Evolutionary conservation across 1,140 invertebrate genomes (phyloP).

Genomic region (Drosophila nigromelanica): DNA sequence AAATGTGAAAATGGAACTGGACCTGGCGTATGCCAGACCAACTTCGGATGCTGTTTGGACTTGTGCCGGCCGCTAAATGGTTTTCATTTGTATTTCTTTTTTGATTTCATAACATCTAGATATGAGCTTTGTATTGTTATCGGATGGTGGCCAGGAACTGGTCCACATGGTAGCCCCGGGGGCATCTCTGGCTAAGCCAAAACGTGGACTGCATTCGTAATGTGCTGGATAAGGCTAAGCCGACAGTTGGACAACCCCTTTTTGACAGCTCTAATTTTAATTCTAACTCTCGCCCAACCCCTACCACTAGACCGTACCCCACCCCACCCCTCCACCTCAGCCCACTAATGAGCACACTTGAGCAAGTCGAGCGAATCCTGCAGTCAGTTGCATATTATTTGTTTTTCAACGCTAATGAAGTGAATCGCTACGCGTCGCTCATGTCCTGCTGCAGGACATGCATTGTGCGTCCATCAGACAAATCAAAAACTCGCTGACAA

Average conservation of each 20-base stretch:
- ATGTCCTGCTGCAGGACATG: conserved; percentile 66
- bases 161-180: conserved; percentile 18
- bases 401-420: conserved; percentile 70
- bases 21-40: conserved; percentile 7
- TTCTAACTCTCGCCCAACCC: not conserved
- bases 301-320: not conserved
- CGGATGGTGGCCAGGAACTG: conserved; percentile 40
- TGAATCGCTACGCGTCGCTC: conserved; percentile 28
- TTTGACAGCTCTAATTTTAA: conserved; percentile 23
- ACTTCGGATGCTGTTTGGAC: conserved; percentile 52
- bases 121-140: conserved; percentile 79
- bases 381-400: conserved; percentile 64
- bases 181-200: conserved; percentile 23
- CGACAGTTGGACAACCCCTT: conserved; percentile 44
- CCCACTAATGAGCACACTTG: conserved; percentile 78
- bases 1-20: conserved; percentile 16
- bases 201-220: conserved; percentile 61
- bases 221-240: conserved; percentile 48
- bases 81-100: conserved; percentile 32
- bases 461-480: conserved; percentile 75
- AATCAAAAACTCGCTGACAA: conserved; percentile 44
- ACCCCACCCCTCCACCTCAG: conserved; percentile 12
- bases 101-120: conserved; percentile 73
- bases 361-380: conserved; percentile 50
- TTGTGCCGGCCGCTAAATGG: conserved; percentile 41